phyloP scores from a whole-genome alignment of 2,888 invertebrate genomes.

The Acronicta alni region DNA sequence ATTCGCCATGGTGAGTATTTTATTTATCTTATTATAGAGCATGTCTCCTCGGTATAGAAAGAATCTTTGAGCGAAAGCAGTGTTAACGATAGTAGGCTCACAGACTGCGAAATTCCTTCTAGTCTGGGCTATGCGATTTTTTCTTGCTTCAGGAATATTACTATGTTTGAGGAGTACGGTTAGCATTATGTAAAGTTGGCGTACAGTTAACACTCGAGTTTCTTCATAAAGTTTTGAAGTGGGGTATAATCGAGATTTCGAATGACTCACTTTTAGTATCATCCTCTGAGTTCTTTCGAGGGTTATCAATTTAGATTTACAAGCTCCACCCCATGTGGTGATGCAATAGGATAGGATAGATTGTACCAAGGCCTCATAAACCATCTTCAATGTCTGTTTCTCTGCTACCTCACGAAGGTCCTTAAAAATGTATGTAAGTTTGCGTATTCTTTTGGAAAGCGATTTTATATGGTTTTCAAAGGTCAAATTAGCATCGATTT shows the following conservation, averaged over 20 bases:
- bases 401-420: slow-evolving; percentile 18
- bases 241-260: slow-evolving; percentile 1
- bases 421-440: slow-evolving; percentile 21
- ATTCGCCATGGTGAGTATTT: no score
- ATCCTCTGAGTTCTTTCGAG: slow-evolving; percentile 15
- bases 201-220: background rate
- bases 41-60: no score
- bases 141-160: no score
- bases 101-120: no score
- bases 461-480: slow-evolving; percentile 18
- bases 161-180: slow-evolving; percentile 1
- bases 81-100: no score
- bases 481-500: slow-evolving; percentile 5
- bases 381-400: slow-evolving; percentile 5
- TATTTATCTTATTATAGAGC: no score
- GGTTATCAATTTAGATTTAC: slow-evolving; percentile 12
- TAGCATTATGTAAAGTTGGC: slow-evolving; percentile 1
- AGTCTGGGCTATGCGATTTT: no score
- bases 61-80: no score
- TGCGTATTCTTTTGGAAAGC: slow-evolving; percentile 12
- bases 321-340: background rate
- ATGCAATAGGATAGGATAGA: slow-evolving; percentile 18
- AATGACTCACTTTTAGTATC: slow-evolving; percentile 5
- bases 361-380: slow-evolving; percentile 15
- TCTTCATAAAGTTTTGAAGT: slow-evolving; percentile 8